Percentiles rank a stretch among this genome's conserved stretches.
phyloP scores from a whole-genome alignment of 2,888 invertebrate species.

The Tanytarsus gracilentus region DNA sequence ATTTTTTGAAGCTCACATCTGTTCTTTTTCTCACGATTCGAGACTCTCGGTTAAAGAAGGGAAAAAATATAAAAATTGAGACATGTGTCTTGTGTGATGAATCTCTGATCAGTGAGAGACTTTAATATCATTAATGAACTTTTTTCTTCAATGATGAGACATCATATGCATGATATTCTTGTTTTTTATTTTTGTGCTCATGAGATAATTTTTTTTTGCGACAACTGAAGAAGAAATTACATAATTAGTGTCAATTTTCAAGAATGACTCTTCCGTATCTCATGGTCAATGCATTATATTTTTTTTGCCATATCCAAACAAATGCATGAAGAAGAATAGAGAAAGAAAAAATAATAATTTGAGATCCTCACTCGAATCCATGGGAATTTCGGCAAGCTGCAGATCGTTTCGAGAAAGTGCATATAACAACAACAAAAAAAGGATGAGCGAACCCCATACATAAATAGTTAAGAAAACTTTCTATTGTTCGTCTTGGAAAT shows the following conservation, averaged over 20 bases:
- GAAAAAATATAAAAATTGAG: constrained; percentile 20
- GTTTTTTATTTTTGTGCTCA: not conserved
- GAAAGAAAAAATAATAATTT: constrained; percentile 8
- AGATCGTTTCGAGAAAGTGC: not conserved
- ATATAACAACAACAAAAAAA: constrained; percentile 2
- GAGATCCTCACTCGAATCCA: constrained; percentile 11
- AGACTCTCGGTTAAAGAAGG: not conserved
- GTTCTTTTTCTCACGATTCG: constrained; percentile 28
- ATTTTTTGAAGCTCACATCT: constrained; percentile 20
- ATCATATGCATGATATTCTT: not conserved
- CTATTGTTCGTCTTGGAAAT: no score
- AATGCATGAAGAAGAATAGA: not conserved
- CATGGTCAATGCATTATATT: not conserved
- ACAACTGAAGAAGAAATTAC: constrained; percentile 3
- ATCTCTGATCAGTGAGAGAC: constrained; percentile 16
- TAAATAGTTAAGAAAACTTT: not conserved
- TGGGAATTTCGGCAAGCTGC: constrained; percentile 28
- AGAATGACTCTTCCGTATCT: not conserved
- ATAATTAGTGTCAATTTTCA: constrained; percentile 13
- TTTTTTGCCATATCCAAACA: not conserved
- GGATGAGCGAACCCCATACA: not conserved
- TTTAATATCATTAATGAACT: constrained; percentile 2
- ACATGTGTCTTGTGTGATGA: constrained; percentile 26
- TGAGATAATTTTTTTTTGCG: not conserved
- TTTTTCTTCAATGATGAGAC: not conserved